Conservation (phyloP, 2,797 vertebrate genomes). For the Anisognathus igniventris region DNA sequence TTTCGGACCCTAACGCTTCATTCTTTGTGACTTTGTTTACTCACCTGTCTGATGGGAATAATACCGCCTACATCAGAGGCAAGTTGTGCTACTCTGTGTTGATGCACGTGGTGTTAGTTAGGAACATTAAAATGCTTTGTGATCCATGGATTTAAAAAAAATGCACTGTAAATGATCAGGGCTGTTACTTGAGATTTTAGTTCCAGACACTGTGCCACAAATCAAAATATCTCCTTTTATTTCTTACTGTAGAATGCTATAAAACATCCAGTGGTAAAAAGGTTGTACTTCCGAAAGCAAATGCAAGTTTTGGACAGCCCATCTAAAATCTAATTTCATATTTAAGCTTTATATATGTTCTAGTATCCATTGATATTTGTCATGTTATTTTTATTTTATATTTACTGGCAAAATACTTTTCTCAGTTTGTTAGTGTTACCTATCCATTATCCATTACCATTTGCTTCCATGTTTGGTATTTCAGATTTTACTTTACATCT, state of each 20-base stretch:
- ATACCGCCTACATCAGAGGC: constrained; percentile 26
- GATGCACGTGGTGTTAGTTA: constrained; percentile 58
- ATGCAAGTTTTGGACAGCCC: neutral
- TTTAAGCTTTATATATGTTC: neutral
- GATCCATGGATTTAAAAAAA: constrained; percentile 1
- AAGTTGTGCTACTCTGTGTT: constrained; percentile 6
- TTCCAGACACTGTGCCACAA: constrained; percentile 7
- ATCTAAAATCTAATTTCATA: neutral
- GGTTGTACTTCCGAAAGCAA: neutral
- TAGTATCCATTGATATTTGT: neutral
- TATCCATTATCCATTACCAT: neutral
- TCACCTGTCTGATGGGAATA: constrained; percentile 58
- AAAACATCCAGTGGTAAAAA: neutral
- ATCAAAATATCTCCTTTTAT: constrained; percentile 31
- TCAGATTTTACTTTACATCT: neutral
- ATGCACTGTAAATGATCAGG: neutral
- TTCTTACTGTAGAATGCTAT: neutral
- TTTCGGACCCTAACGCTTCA: constrained; percentile 53
- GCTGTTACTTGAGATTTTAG: constrained; percentile 25
- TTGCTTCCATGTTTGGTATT: neutral
- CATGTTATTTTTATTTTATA: neutral
- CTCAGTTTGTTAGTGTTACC: neutral
- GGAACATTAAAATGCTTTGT: constrained; percentile 55
- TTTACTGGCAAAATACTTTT: neutral
- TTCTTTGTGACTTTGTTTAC: constrained; percentile 61